Conservation (phyloP, 2,113 vertebrate species). For the Mastomys natalensis region DNA sequence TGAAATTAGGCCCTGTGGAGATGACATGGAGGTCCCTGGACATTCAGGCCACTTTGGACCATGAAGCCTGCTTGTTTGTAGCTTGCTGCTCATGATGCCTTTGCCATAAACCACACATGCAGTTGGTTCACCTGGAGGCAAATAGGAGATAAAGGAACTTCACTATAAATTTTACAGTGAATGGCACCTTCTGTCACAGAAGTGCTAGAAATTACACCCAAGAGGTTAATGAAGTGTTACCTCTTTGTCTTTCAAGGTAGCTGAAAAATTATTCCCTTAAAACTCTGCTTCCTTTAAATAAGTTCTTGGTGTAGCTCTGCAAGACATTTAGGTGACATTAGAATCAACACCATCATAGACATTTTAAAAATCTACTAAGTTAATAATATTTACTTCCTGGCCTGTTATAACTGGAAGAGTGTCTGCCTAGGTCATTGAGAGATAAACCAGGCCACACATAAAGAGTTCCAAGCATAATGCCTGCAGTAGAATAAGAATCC, state of each 20-base stretch:
- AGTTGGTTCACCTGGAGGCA: not conserved
- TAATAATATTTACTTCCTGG: slow-evolving; percentile 53
- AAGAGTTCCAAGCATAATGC: not conserved
- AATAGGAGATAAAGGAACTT: not conserved
- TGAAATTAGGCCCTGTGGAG: not conserved
- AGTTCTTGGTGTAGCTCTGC: not conserved
- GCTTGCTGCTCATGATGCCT: not conserved
- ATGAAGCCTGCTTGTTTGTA: rapidly evolving
- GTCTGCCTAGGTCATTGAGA: not conserved
- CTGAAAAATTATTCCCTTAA: slow-evolving; percentile 14
- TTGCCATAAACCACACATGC: not conserved
- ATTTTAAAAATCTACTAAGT: slow-evolving; percentile 37
- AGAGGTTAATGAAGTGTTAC: not conserved
- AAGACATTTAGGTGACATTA: slow-evolving; percentile 28
- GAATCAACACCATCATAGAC: not conserved
- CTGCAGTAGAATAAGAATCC: too few species aligned
- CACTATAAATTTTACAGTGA: not conserved
- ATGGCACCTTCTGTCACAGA: not conserved
- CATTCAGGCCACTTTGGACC: not conserved
- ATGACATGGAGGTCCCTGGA: not conserved
- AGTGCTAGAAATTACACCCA: not conserved
- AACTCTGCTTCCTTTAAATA: slow-evolving; percentile 12
- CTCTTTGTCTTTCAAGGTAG: not conserved
- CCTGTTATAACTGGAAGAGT: not conserved
- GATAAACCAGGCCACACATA: not conserved